Conservation (phyloP, 2,888 invertebrate genomes). For the Ommatoiulus sabulosus region DNA sequence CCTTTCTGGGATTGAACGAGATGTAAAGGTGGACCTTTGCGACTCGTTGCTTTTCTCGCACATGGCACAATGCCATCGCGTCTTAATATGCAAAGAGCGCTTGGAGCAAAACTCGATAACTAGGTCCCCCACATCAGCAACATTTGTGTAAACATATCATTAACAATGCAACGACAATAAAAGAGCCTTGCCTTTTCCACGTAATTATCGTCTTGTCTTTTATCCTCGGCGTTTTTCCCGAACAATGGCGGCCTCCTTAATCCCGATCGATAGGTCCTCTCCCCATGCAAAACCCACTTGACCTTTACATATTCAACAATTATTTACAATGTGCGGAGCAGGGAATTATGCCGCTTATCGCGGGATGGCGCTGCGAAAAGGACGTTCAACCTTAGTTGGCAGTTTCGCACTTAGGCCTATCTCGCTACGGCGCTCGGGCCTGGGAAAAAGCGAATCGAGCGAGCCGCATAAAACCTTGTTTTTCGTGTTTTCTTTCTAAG, state of each 20-base stretch:
- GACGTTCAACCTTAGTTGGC: slow-evolving; percentile 6
- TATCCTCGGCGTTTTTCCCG: background rate
- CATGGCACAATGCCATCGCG: background rate
- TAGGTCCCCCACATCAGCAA: background rate
- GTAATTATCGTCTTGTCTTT: slow-evolving; percentile 38
- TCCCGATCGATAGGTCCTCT: slow-evolving; percentile 2
- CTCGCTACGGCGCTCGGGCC: background rate
- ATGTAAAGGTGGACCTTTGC: background rate
- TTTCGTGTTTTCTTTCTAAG: slow-evolving; percentile 40
- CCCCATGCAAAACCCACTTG: background rate
- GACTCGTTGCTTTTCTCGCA: background rate
- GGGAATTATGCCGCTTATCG: slow-evolving; percentile 35
- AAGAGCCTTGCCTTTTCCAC: slow-evolving; percentile 23
- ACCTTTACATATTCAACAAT: background rate
- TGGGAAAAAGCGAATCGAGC: background rate
- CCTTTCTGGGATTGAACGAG: background rate
- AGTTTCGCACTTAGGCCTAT: slow-evolving; percentile 10
- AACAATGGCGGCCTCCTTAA: background rate
- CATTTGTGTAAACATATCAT: slow-evolving; percentile 35
- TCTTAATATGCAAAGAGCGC: slow-evolving; percentile 40
- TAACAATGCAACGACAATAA: slow-evolving; percentile 33
- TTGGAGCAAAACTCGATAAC: slow-evolving; percentile 24
- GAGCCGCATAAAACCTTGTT: background rate
- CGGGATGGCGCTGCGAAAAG: background rate
- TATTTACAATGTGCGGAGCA: slow-evolving; percentile 7